A percentile compares a stretch with the other conserved stretches of the same genome.
phyloP scores from a whole-genome alignment of 2,113 vertebrate genomes.

The Danionella cerebrum region DNA sequence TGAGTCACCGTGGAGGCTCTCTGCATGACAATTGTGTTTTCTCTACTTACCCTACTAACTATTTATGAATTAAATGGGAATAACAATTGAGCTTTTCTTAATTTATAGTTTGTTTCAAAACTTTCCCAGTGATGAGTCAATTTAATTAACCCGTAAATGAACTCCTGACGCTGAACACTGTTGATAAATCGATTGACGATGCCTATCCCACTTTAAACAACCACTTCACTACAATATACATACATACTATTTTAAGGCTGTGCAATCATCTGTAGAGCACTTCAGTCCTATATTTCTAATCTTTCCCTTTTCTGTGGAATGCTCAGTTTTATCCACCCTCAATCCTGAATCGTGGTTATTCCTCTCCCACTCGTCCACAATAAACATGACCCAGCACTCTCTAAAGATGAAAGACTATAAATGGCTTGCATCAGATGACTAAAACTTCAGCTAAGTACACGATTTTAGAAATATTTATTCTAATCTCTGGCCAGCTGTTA shows the following conservation, averaged over 20 bases:
- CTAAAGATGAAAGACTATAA: neutral
- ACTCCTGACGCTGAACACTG: too few relatives aligned
- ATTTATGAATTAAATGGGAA: too few relatives aligned
- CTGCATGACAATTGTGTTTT: too few relatives aligned
- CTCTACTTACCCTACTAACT: too few relatives aligned
- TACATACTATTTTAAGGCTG: constrained; percentile 29
- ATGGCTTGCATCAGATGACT: neutral
- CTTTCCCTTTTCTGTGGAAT: neutral
- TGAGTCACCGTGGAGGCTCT: too few relatives aligned
- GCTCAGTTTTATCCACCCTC: neutral
- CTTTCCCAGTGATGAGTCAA: too few relatives aligned
- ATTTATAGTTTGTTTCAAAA: too few relatives aligned
- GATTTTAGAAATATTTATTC: neutral
- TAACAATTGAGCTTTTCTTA: too few relatives aligned
- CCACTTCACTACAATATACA: constrained; percentile 36
- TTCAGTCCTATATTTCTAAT: neutral
- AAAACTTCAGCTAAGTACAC: neutral
- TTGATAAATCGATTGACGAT: too few relatives aligned
- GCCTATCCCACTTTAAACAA: too few relatives aligned
- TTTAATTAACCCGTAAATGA: too few relatives aligned
- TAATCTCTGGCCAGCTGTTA: too few relatives aligned
- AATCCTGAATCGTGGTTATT: neutral
- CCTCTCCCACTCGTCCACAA: neutral
- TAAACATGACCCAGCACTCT: neutral
- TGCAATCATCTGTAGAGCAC: neutral